Percentiles rank a stretch among this genome's conserved stretches.
phyloP scores from a whole-genome alignment of 1,140 invertebrate species.

The Acromyrmex charruanus region DNA sequence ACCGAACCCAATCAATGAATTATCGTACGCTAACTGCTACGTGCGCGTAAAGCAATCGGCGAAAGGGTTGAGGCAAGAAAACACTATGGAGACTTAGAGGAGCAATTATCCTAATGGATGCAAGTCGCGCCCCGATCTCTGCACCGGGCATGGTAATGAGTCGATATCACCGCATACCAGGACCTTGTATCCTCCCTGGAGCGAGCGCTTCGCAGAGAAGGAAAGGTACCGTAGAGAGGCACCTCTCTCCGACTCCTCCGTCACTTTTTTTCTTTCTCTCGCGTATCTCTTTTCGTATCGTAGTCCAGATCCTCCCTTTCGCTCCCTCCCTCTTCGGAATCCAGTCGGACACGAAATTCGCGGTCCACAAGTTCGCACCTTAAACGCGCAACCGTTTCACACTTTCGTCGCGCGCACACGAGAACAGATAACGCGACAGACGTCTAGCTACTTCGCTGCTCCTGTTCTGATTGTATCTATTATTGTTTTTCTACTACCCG shows the following conservation, averaged over 20 bases:
- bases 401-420: slow-evolving; percentile 25
- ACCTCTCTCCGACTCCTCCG: slow-evolving; percentile 61
- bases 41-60: slow-evolving; percentile 78
- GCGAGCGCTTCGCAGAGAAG: slow-evolving; percentile 1
- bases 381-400: slow-evolving; percentile 47
- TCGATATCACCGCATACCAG: slow-evolving; percentile 86
- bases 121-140: slow-evolving; percentile 84
- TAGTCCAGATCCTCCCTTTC: slow-evolving; percentile 1
- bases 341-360: slow-evolving; percentile 70
- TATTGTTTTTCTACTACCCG: slow-evolving; percentile 19
- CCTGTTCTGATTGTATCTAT: slow-evolving; percentile 18
- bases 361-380: slow-evolving; percentile 59
- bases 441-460: slow-evolving; percentile 26
- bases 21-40: slow-evolving; percentile 69
- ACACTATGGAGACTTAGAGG: slow-evolving; percentile 77
- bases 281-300: slow-evolving; percentile 64
- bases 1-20: slow-evolving; percentile 73
- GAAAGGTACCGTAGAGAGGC: slow-evolving; percentile 10
- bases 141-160: slow-evolving; percentile 86
- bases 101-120: slow-evolving; percentile 87
- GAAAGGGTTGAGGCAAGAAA: slow-evolving; percentile 74
- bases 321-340: slow-evolving; percentile 46
- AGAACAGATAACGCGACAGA: slow-evolving; percentile 35
- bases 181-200: slow-evolving; percentile 83
- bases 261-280: slow-evolving; percentile 67